These are phyloP conservation scores for Gymnarchus niloticus DNA, from an alignment of 2,113 vertebrate genomes.

Conservation along the genomic window DNA sequence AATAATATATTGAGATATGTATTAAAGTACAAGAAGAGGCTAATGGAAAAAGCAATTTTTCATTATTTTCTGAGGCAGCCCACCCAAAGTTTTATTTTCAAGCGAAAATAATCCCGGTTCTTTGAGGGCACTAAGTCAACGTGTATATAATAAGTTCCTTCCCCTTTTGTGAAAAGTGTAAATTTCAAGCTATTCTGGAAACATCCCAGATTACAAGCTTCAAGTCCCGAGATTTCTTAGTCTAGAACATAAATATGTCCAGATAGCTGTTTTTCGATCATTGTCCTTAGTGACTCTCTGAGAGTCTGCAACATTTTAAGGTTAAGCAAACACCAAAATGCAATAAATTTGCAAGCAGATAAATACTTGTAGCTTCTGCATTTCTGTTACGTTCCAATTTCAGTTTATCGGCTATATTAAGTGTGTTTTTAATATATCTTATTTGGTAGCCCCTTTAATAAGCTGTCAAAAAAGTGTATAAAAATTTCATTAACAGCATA, in stretches of 20 bases:
- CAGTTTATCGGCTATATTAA: neutral
- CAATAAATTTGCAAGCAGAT: neutral
- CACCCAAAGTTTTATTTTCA: neutral
- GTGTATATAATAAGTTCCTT: neutral
- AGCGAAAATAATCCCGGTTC: neutral
- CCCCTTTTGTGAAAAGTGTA: neutral
- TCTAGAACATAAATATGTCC: neutral
- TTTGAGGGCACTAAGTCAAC: neutral
- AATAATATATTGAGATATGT: neutral
- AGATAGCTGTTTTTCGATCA: neutral
- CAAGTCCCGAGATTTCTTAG: neutral
- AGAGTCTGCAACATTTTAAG: neutral
- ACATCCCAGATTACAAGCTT: neutral
- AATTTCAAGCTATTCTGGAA: neutral
- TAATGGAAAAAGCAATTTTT: neutral
- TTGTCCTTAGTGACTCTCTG: neutral
- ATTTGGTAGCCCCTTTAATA: slow-evolving; percentile 12
- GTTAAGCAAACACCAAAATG: neutral
- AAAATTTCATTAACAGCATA: slow-evolving; percentile 5
- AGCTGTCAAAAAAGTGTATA: slow-evolving; percentile 22
- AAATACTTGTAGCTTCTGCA: neutral
- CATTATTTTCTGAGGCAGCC: neutral
- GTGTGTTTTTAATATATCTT: neutral
- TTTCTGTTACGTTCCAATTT: neutral
- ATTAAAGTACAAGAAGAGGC: neutral